A percentile compares a stretch with the other conserved stretches of the same genome.
phyloP scores from a whole-genome alignment of 2,888 invertebrate genomes.

The Cephonodes hylas region DNA sequence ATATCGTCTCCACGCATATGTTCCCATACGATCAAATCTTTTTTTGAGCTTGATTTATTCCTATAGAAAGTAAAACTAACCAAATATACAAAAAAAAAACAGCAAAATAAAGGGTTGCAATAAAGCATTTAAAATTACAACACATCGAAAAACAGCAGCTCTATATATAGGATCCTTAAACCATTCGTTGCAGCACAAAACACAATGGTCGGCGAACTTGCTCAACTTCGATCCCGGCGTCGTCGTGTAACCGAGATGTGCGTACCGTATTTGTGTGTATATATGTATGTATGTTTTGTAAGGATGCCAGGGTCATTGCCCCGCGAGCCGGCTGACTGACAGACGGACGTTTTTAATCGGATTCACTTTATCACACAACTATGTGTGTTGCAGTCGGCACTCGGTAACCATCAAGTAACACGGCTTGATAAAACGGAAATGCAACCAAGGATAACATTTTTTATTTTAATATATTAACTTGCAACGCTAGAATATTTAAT shows the following conservation, averaged over 20 bases:
- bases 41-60: too few species aligned
- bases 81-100: too few species aligned
- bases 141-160: neutral
- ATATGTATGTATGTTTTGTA: conserved; percentile 20
- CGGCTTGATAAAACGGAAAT: neutral
- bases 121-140: too few species aligned
- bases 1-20: too few species aligned
- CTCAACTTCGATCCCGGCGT: conserved; percentile 6
- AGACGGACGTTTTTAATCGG: conserved; percentile 38
- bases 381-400: conserved; percentile 10
- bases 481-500: neutral
- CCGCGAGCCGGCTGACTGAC: conserved; percentile 20
- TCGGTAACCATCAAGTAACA: neutral
- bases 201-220: neutral
- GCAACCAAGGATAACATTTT: neutral
- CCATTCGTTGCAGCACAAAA: neutral
- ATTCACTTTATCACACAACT: conserved; percentile 32
- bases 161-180: neutral
- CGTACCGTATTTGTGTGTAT: neutral
- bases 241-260: conserved; percentile 1
- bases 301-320: conserved; percentile 41
- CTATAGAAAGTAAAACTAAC: too few species aligned
- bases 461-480: neutral
- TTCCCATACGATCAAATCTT: too few species aligned
- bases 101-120: too few species aligned